Percentiles rank a stretch among this genome's conserved stretches.
phyloP scores from a whole-genome alignment of 2,113 vertebrate genomes.

The Marmota flaviventris region DNA sequence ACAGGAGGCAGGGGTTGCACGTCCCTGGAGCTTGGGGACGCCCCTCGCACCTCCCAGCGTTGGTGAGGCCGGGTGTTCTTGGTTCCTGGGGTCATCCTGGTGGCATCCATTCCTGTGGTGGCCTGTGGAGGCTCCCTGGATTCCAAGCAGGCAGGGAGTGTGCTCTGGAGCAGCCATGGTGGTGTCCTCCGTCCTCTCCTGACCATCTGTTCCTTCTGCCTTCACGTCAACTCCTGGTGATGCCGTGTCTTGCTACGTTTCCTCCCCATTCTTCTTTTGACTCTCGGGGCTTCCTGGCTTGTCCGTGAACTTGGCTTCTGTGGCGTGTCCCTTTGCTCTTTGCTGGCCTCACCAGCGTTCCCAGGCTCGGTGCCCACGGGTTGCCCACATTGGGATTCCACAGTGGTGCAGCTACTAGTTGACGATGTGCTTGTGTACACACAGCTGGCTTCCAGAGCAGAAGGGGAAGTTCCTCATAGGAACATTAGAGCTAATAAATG shows the following conservation, averaged over 20 bases:
- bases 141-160: not conserved
- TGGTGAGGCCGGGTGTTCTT: not conserved
- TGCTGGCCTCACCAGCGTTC: too few species aligned
- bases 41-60: not conserved
- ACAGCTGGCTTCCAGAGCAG: not conserved
- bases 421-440: not conserved
- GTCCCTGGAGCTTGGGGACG: not conserved
- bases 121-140: not conserved
- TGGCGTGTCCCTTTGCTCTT: not conserved
- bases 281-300: not conserved
- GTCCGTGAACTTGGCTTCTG: not conserved
- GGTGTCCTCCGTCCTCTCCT: not conserved
- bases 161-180: too few species aligned
- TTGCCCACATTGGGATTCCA: not conserved
- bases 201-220: not conserved
- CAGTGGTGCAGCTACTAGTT: not conserved
- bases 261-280: not conserved
- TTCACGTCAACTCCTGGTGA: not conserved
- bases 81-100: not conserved
- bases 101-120: not conserved
- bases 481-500: not conserved
- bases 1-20: not conserved
- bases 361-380: too few species aligned
- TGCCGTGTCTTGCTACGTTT: not conserved
- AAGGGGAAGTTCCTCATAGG: not conserved